A percentile compares a stretch with the other conserved stretches of the same genome.
Conservation (phyloP, 2,113 vertebrate genomes). For the Macrotis lagotis region DNA sequence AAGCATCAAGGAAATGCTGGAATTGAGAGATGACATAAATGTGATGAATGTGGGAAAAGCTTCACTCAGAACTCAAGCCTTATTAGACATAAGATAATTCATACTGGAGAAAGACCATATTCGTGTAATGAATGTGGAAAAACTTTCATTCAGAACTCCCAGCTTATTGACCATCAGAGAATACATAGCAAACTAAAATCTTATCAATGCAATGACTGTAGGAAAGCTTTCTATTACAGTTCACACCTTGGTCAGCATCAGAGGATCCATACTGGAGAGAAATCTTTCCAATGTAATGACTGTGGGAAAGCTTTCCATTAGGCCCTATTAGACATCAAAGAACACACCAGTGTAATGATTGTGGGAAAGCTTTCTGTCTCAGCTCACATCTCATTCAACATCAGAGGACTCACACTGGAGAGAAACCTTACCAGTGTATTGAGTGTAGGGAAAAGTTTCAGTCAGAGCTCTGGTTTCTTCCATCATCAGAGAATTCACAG, state of each 20-base stretch:
- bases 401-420: conserved; percentile 52
- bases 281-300: conserved; percentile 79
- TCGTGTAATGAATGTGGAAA: conserved; percentile 53
- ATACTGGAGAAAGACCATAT: conserved; percentile 42
- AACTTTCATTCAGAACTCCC: conserved; percentile 19
- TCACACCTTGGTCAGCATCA: conserved; percentile 84
- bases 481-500: conserved; percentile 55
- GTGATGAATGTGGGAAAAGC: conserved; percentile 51
- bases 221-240: conserved; percentile 83
- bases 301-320: conserved; percentile 84
- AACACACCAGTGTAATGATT: conserved; percentile 81
- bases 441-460: conserved; percentile 61
- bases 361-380: conserved; percentile 58
- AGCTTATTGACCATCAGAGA: conserved; percentile 35
- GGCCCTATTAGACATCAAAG: conserved; percentile 83
- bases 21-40: conserved; percentile 39
- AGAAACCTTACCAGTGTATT: conserved; percentile 34
- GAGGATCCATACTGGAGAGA: conserved; percentile 84
- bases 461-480: conserved; percentile 41
- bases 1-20: conserved; percentile 42
- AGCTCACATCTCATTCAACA: conserved; percentile 61
- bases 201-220: conserved; percentile 73
- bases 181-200: conserved; percentile 37
- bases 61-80: conserved; percentile 53
- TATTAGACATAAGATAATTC: conserved; percentile 55